A percentile compares a stretch with the other conserved stretches of the same genome.
Evolutionary conservation across 2,888 invertebrate species (phyloP).

Genomic region (Galerucella calmariensis): DNA sequence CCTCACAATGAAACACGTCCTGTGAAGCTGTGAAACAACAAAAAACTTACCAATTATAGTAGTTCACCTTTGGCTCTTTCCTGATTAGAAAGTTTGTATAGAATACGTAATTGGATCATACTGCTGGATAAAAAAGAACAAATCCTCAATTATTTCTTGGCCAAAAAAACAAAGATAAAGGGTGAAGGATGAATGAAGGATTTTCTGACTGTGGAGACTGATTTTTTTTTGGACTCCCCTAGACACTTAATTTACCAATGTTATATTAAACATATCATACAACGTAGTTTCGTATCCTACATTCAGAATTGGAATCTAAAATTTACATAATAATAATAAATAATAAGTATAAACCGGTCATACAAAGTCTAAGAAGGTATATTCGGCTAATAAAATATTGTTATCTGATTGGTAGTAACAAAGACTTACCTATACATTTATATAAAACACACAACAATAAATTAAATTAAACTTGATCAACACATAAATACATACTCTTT

Average conservation of each 20-base stretch:
- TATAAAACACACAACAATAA: conserved; percentile 25
- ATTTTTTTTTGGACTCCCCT: too few relatives aligned
- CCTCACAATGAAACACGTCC: too few relatives aligned
- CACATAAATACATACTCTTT: conserved; percentile 16
- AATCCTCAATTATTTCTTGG: background rate
- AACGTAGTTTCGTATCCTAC: background rate
- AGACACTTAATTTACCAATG: background rate
- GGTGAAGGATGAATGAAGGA: too few relatives aligned
- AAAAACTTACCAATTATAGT: too few relatives aligned
- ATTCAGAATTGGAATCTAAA: conserved; percentile 1
- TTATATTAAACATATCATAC: background rate
- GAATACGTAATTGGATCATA: background rate
- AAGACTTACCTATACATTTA: conserved; percentile 20
- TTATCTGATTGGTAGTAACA: conserved; percentile 16
- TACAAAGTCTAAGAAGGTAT: conserved; percentile 10
- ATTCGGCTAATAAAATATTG: conserved; percentile 21
- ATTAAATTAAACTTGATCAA: conserved; percentile 6
- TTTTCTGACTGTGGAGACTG: too few relatives aligned
- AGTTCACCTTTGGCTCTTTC: background rate
- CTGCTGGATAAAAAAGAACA: background rate
- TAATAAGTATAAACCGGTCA: conserved; percentile 8
- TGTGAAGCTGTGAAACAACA: too few relatives aligned
- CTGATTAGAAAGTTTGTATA: background rate
- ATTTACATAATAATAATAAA: conserved; percentile 2
- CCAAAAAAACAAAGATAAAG: background rate